Evolutionary conservation across 2,888 invertebrate species (phyloP).

Genomic region (Latheticus oryzae): DNA sequence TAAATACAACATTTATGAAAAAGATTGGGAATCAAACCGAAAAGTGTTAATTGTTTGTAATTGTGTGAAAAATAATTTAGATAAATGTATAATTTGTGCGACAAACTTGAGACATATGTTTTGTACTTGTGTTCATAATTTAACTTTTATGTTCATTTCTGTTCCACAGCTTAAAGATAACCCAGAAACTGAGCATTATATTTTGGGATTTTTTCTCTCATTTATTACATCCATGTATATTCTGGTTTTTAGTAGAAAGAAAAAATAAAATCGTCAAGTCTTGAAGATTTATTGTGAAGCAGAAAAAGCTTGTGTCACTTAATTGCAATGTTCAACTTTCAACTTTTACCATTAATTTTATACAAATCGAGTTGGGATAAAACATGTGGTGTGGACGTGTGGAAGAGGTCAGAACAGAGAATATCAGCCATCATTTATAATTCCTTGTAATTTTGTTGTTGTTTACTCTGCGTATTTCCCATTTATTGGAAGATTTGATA

Average conservation of each 20-base stretch:
- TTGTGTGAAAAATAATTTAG: too few relatives aligned
- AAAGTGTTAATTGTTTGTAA: too few relatives aligned
- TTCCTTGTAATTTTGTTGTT: constrained; percentile 29
- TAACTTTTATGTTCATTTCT: constrained; percentile 23
- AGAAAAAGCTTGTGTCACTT: too few relatives aligned
- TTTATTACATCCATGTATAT: constrained; percentile 3
- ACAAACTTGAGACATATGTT: constrained; percentile 11
- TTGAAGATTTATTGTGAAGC: constrained; percentile 2
- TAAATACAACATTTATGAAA: too few relatives aligned
- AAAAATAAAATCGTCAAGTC: too few relatives aligned
- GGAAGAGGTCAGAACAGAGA: constrained; percentile 22
- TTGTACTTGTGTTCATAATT: constrained; percentile 14
- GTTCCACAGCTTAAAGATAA: constrained; percentile 8
- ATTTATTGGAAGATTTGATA: constrained; percentile 13
- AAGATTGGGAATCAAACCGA: too few relatives aligned
- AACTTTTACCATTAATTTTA: constrained; percentile 15
- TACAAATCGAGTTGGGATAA: constrained; percentile 6
- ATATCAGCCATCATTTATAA: constrained; percentile 26
- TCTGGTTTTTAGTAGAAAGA: too few relatives aligned
- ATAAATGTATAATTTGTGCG: constrained; percentile 4
- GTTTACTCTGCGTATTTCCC: constrained; percentile 10
- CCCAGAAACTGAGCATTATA: constrained; percentile 1
- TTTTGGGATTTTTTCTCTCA: constrained; percentile 4
- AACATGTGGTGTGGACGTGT: constrained; percentile 25
- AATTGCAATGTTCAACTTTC: constrained; percentile 22